Percentiles rank a stretch among this genome's conserved stretches.
phyloP scores from a whole-genome alignment of 1,140 invertebrate species.

The Gryllus bimaculatus region DNA sequence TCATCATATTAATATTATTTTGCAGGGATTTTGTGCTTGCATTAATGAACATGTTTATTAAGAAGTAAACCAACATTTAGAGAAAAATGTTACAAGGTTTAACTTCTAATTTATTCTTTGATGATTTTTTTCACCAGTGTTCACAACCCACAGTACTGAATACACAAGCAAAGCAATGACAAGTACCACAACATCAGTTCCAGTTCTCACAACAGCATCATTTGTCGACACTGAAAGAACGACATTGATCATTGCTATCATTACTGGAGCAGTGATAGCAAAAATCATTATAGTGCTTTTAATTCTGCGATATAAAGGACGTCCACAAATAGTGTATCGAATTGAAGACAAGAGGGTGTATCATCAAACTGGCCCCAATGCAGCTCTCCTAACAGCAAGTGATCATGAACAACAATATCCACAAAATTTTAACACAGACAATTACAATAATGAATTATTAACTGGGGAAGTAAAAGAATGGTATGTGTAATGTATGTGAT shows the following conservation, averaged over 20 bases:
- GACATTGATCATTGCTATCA: not conserved
- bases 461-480: not conserved
- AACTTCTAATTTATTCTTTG: too few species aligned
- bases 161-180: not conserved
- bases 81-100: too few species aligned
- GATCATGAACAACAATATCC: not conserved
- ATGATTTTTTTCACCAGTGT: not conserved
- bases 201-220: not conserved
- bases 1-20: not conserved
- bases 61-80: too few species aligned
- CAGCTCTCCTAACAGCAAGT: not conserved
- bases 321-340: not conserved
- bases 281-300: not conserved
- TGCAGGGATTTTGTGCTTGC: too few species aligned
- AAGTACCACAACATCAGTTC: not conserved
- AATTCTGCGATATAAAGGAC: not conserved
- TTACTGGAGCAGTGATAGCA: not conserved
- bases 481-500: not conserved
- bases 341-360: not conserved
- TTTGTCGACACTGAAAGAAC: not conserved
- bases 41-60: too few species aligned
- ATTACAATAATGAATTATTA: not conserved
- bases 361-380: not conserved
- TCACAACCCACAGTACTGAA: not conserved
- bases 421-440: not conserved